Evolutionary conservation across 23 tunicate genomes (phyloP).

Genomic region (Oikopleura dioica): DNA sequence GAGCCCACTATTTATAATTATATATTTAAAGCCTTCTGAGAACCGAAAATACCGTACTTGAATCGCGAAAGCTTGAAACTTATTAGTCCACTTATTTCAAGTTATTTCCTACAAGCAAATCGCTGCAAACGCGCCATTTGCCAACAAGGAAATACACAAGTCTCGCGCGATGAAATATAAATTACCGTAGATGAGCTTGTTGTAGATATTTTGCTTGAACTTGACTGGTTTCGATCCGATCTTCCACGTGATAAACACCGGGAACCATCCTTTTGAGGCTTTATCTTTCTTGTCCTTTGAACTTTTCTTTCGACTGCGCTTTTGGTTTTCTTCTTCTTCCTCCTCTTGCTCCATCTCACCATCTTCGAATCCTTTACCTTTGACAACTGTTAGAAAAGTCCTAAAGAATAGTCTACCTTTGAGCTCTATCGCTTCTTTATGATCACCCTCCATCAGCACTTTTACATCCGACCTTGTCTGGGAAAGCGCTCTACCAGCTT

Average conservation of each 20-base stretch:
- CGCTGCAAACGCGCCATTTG: too few species aligned
- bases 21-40: too few species aligned
- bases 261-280: not conserved
- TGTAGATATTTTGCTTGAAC: not conserved
- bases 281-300: too few species aligned
- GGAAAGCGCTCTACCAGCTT: not conserved
- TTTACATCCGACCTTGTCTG: not conserved
- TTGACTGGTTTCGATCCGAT: not conserved
- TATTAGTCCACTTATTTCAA: too few species aligned
- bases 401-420: not conserved
- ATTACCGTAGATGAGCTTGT: not conserved
- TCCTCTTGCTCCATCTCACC: not conserved
- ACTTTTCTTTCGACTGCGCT: not conserved
- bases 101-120: too few species aligned
- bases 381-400: not conserved
- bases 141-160: too few species aligned
- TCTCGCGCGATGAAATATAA: not conserved
- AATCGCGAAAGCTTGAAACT: too few species aligned
- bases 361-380: not conserved
- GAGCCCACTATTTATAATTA: too few species aligned
- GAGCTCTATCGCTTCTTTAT: not conserved
- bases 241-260: not conserved
- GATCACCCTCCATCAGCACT: not conserved
- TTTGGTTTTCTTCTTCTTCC: not conserved
- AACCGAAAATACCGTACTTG: too few species aligned